Conservation (phyloP, 2,113 vertebrate species). For the Psammodynastes pulverulentus region DNA sequence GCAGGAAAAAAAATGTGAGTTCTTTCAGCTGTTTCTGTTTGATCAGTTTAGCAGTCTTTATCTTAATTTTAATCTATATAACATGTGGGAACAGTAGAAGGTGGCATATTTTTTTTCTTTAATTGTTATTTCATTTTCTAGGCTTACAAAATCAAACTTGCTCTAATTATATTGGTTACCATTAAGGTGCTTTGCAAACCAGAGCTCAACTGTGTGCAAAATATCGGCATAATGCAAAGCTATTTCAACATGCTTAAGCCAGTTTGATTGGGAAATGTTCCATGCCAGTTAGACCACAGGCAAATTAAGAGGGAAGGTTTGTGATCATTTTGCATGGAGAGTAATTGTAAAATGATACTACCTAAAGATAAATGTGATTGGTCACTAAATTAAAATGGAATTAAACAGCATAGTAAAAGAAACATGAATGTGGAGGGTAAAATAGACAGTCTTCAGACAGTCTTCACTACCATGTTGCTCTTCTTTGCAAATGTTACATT, state of each 20-base stretch:
- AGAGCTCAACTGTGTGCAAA: neutral
- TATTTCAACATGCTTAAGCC: neutral
- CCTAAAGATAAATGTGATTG: neutral
- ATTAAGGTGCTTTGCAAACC: neutral
- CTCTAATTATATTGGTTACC: conserved; percentile 21
- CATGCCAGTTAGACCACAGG: neutral
- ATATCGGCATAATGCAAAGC: neutral
- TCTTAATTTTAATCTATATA: conserved; percentile 36
- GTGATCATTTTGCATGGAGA: neutral
- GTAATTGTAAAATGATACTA: neutral
- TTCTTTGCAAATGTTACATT: neutral
- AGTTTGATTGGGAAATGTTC: neutral
- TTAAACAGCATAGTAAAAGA: neutral
- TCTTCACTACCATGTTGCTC: neutral
- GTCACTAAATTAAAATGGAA: neutral
- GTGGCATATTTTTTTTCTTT: neutral
- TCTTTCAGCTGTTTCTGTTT: conserved; percentile 28
- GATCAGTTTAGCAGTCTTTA: conserved; percentile 8
- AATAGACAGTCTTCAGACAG: neutral
- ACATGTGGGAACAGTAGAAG: neutral
- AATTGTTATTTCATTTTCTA: neutral
- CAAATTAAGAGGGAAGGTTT: neutral
- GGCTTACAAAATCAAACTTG: neutral
- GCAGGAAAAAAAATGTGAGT: conserved; percentile 20
- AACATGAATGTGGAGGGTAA: neutral